Evolutionary conservation across 2,797 vertebrate genomes (phyloP).

Genomic region (Periophthalmus magnuspinnatus): DNA sequence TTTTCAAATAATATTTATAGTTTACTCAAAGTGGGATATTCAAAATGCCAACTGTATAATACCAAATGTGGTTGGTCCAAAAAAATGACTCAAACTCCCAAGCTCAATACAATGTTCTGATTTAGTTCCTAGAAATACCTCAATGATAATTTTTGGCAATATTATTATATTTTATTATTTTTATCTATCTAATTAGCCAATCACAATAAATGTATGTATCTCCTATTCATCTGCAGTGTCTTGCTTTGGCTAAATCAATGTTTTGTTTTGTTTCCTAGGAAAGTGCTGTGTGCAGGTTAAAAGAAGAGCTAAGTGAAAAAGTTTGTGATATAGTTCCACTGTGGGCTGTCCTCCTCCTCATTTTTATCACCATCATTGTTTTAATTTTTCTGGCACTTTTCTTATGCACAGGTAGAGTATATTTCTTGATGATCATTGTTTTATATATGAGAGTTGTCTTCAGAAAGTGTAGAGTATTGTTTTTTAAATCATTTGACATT

Average conservation of each 20-base stretch:
- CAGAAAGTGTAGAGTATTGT: not conserved
- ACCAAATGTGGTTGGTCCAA: too few species aligned
- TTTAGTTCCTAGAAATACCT: too few species aligned
- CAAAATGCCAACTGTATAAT: too few species aligned
- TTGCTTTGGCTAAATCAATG: not conserved
- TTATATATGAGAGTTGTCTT: not conserved
- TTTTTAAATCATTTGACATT: too few species aligned
- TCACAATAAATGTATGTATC: not conserved
- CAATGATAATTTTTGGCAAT: too few species aligned
- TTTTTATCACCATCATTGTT: slow-evolving; percentile 34
- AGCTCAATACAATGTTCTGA: too few species aligned
- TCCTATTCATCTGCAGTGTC: not conserved
- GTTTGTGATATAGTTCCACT: slow-evolving; percentile 41
- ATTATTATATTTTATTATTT: too few species aligned
- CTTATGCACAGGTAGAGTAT: slow-evolving; percentile 68
- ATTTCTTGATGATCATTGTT: not conserved
- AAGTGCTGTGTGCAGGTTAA: not conserved
- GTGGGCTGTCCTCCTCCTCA: slow-evolving; percentile 58
- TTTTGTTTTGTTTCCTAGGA: slow-evolving; percentile 14
- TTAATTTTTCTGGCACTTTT: slow-evolving; percentile 33
- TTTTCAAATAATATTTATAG: too few species aligned
- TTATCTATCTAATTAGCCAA: too few species aligned
- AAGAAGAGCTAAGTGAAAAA: slow-evolving; percentile 30
- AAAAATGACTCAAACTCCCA: too few species aligned
- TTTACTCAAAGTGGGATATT: too few species aligned